Evolutionary conservation across 2,888 invertebrate genomes (phyloP), one percentile per base, ranked within the genome.

Genomic region (Orthosia incerta): DNA sequence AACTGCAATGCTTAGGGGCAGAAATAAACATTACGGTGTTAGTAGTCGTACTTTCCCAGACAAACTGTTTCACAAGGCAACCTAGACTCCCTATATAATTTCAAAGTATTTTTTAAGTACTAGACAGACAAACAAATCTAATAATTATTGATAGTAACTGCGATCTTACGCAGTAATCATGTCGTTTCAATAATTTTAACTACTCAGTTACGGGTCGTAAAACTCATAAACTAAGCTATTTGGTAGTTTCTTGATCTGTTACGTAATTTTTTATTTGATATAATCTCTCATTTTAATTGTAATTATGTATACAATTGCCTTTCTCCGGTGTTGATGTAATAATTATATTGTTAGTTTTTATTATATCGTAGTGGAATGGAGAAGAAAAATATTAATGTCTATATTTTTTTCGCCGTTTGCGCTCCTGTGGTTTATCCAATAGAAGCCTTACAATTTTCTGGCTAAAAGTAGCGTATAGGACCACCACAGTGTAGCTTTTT

Each of bases 311-410:
- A 56, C 45, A 76, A 74, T 53, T 74, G 18, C 59, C 74, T 74
- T 76, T 74, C 74, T 74, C 74, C 26, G 9, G 2, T 45, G 46
- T 76, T 59, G 39, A 76, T 59, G 76, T 76, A 39, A 67, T 74
- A 51, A 66, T 76, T 39, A 48, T 66, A 74, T 18, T 56, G 39
- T 45, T 74, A 74, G 9, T 39, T 39, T 56, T 48, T 53, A 31
- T 39, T 39, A 9, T 55, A 15, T 20, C 23, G 12, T n/a, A 18
- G 31, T 9, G 4, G n/a, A 26, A 7, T 69, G 12, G 48, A 31
- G 5, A 16, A 26, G 9, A 56, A 60, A 60, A 39, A 39, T 39
- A 39, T 39, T 0, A 39, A 39, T 39, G 39, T 9, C 1, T 9
- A 39, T 1, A 39, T 39, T 39, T 39, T 31, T 9, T 39, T 9